Base-by-base conservation (phyloP, 2,113 vertebrate species). In the Syngnathus floridae region DNA sequence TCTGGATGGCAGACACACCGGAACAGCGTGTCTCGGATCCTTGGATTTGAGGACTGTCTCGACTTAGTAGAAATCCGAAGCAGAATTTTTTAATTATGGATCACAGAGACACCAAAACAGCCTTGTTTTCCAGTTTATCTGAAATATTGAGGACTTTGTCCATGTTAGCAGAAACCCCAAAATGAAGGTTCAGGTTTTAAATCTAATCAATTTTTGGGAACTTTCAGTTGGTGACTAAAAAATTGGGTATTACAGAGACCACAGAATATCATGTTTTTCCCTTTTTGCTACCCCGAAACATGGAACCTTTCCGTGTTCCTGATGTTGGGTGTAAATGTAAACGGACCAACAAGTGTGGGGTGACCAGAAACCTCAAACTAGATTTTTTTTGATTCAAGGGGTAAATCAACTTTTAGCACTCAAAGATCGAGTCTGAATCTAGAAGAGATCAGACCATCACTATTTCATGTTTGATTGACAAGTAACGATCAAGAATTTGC, bases 341-440 rank as follows among this genome's bases (percentile, higher is more conserved):
- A 31, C 11, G 1, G 13, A 35, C 26, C 22, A 55, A 55, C 35
- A 12, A 56, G 12, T 56, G 12, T 3, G 14, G 26, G 26, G 31
- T 56, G 13, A 35, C 14, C 26, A 56, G 54, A 56, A 35, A 35
- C 13, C 13, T 31, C 13, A 7, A 14, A 36, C 54, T 26, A 54
- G 21, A 26, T 5, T 26, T 35, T 22, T 22, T 55, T 35, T 35
- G 26, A 35, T 35, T 35, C 6, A 16, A 56, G 26, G 2, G 9
- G 13, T 14, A 56, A 35, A 26, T 7, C 54, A 56, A 56, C 54
- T 16, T 56, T 56, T 56, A 56, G 54, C 54, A 56, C 54, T 56
- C 54, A 36, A 35, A 31, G 26, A 56, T 14, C 16, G 22, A 54
- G 22, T 55, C 52, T 55, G 22, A 10, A 54, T 54, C 4, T 21